Evolutionary conservation across 2,113 vertebrate genomes (phyloP).

Genomic region (Gavialis gangeticus): DNA sequence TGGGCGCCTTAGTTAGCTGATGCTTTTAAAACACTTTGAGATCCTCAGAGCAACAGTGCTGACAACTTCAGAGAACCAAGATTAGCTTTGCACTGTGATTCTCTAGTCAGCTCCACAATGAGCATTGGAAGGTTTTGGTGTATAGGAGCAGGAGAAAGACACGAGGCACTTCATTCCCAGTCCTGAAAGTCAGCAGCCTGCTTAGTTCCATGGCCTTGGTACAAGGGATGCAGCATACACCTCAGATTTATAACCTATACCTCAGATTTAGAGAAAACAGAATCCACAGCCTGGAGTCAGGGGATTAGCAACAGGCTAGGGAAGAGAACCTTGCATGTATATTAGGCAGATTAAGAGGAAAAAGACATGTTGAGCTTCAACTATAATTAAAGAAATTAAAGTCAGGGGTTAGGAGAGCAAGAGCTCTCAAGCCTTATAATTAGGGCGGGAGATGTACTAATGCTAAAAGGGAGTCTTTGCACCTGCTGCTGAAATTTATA

Average conservation of each 20-base stretch:
- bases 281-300: not conserved
- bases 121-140: not conserved
- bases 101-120: not conserved
- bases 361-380: fast-evolving
- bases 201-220: not conserved
- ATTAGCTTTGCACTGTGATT: not conserved
- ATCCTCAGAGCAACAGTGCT: not conserved
- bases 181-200: not conserved
- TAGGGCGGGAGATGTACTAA: fast-evolving
- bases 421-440: not conserved
- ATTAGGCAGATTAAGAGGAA: conserved; percentile 7
- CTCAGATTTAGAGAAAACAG: fast-evolving
- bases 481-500: not conserved
- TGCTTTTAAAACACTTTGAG: not conserved
- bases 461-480: fast-evolving
- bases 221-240: fast-evolving
- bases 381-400: conserved; percentile 48
- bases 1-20: not conserved
- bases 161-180: not conserved
- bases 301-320: fast-evolving
- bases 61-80: not conserved
- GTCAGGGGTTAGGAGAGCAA: not conserved
- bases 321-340: not conserved
- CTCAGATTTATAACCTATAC: fast-evolving
- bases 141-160: too few relatives aligned